phyloP scores from a whole-genome alignment of 2,888 invertebrate genomes.

The Nomada ferruginata region DNA sequence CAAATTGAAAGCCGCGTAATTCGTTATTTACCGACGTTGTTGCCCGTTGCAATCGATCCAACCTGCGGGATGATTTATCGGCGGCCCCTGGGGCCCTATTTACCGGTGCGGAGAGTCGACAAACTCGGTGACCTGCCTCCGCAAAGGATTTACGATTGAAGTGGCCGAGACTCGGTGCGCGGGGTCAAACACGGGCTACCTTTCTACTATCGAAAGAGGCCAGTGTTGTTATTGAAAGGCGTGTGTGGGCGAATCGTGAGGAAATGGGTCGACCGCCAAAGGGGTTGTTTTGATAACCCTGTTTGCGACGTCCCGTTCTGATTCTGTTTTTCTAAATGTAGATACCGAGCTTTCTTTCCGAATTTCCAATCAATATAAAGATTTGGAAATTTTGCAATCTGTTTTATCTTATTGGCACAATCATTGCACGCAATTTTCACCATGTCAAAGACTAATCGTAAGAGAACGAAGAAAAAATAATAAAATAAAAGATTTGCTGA shows the following conservation, averaged over 20 bases:
- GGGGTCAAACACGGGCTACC: constrained; percentile 20
- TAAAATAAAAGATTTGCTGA: too few relatives aligned
- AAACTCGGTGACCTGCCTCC: constrained; percentile 28
- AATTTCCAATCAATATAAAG: too few relatives aligned
- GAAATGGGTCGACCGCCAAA: not conserved
- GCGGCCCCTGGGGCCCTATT: constrained; percentile 28
- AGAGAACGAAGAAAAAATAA: too few relatives aligned
- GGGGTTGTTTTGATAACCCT: constrained; percentile 24
- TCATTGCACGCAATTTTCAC: too few relatives aligned
- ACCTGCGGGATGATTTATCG: constrained; percentile 49
- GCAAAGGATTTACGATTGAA: constrained; percentile 46
- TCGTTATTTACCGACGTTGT: constrained; percentile 69
- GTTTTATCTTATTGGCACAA: too few relatives aligned
- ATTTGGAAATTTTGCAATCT: too few relatives aligned
- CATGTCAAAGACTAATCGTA: too few relatives aligned
- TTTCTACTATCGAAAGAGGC: not conserved
- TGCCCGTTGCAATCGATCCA: constrained; percentile 57
- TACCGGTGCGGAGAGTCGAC: constrained; percentile 16
- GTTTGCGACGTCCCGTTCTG: not conserved
- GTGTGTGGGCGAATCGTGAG: not conserved
- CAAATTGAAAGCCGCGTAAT: constrained; percentile 70
- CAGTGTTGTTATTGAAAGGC: constrained; percentile 21
- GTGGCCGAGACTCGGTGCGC: constrained; percentile 23
- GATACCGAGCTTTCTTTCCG: too few relatives aligned
- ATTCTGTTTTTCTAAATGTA: not conserved